phyloP scores from a whole-genome alignment of 1,140 invertebrate species.

The Sycophila sp. region DNA sequence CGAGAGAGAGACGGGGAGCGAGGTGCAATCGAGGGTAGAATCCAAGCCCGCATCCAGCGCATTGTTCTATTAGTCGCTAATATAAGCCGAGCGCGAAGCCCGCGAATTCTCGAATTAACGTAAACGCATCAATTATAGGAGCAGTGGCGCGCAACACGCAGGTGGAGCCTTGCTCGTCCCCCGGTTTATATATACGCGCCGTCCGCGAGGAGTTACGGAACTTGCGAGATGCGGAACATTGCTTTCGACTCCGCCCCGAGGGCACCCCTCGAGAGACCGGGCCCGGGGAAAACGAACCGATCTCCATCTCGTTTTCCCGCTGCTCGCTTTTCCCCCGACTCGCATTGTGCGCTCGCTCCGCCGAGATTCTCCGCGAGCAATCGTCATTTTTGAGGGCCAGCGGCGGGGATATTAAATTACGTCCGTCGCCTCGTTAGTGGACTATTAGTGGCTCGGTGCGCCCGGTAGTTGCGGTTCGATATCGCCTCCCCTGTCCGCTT shows the following conservation, averaged over 20 bases:
- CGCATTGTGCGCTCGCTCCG: constrained; percentile 9
- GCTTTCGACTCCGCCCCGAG: constrained; percentile 38
- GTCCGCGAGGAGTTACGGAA: constrained; percentile 22
- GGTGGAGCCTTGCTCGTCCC: neutral
- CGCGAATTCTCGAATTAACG: constrained; percentile 34
- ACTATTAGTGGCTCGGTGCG: neutral
- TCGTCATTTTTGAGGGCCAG: constrained; percentile 30
- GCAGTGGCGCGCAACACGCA: neutral
- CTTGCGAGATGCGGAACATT: constrained; percentile 36
- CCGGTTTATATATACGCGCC: neutral
- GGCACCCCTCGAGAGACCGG: neutral
- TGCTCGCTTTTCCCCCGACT: constrained; percentile 31
- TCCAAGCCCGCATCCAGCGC: constrained; percentile 2
- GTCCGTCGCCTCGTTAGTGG: constrained; percentile 18
- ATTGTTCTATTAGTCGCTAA: constrained; percentile 21
- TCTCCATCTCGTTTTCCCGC: neutral
- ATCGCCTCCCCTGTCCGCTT: too few relatives aligned
- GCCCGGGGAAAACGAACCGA: neutral
- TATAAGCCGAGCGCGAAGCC: constrained; percentile 18
- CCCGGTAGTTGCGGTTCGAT: too few relatives aligned
- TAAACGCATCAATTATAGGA: constrained; percentile 39
- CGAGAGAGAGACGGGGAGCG: too few relatives aligned
- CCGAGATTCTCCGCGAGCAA: neutral
- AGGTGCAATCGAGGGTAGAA: constrained; percentile 12
- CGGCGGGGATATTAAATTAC: constrained; percentile 30